Base-by-base conservation (phyloP, 2,113 vertebrate species). In the Cavia porcellus region DNA sequence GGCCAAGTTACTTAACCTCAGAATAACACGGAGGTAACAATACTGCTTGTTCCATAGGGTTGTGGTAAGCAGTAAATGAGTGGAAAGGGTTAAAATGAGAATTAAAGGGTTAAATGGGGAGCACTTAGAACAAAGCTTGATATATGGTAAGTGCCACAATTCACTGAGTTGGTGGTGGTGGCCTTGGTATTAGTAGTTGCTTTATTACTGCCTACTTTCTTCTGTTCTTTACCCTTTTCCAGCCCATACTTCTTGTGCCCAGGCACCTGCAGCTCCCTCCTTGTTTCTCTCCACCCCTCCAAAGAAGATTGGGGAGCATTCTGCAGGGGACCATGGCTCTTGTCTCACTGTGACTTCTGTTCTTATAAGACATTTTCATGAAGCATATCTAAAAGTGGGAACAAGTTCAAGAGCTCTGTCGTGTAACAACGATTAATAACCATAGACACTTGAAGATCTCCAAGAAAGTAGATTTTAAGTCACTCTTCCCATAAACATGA, bases 361-460 rank as follows among this genome's bases (percentile, higher is more conserved):
- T 66, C 77, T 86, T 72, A 20, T 12, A 70, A 95, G n/a, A 95
- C 89, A 52, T 61, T 74, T 59, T 86, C 20, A 50, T 52, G 6
- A 85, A 75, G 59, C 66, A 38, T 86, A 38, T 86, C 70, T 86
- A 32, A 74, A 13, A 30, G 13, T 35, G 28, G 4, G 10, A 83
- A 19, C 45, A 74, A 61, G 22, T 32, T 7, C 45, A 28, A 75
- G 4, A 64, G 25, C n/a, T 45, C 38, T 84, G 12, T 17, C 64
- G 13, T 10, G 6, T 9, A 55, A 28, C 42, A 11, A 32, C 22
- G 8, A 14, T 42, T 83, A 55, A 72, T 55, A 83, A 45, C 4
- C 25, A 50, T 20, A 25, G 75, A n/a, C 1, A 24, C n/a, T n/a
- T 83, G 19, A 61, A 89, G 74, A 82, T 38, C 77, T 28, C 55